A percentile compares a stretch with the other conserved stretches of the same genome.
phyloP scores from a whole-genome alignment of 2,888 invertebrate genomes.

The Cylindroiulus punctatus region DNA sequence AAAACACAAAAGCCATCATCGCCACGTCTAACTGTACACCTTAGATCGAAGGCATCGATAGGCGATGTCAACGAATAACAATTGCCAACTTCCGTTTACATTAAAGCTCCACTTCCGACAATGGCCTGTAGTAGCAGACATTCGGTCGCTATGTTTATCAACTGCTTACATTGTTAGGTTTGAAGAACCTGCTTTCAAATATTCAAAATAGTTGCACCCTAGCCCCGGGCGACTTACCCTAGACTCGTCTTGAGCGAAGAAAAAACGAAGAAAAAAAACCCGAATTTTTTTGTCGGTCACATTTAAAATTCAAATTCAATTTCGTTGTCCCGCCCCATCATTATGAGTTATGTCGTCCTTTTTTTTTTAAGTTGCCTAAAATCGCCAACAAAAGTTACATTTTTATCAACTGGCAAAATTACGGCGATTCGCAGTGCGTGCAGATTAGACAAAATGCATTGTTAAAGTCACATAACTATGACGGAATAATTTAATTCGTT shows the following conservation, averaged over 20 bases:
- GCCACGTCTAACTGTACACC: neutral
- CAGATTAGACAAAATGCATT: neutral
- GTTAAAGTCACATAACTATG: neutral
- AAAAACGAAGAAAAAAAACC: neutral
- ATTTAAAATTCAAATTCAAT: conserved; percentile 37
- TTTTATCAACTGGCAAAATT: neutral
- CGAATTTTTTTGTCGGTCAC: neutral
- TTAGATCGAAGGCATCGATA: neutral
- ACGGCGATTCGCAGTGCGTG: neutral
- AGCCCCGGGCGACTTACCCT: conserved; percentile 1
- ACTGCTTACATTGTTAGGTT: neutral
- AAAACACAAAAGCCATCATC: neutral
- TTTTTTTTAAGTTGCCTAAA: neutral
- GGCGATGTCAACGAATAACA: neutral
- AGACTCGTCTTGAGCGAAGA: neutral
- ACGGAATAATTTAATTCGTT: neutral
- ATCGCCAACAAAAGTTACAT: neutral
- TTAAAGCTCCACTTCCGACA: neutral
- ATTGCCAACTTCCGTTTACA: neutral
- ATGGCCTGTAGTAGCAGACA: neutral
- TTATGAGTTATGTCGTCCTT: neutral
- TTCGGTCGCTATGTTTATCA: neutral
- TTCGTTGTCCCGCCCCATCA: conserved; percentile 2
- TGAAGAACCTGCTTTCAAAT: neutral
- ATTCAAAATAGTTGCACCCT: neutral